These are phyloP conservation scores for Turdus rufiventris DNA, from an alignment of 2,113 vertebrate genomes.

Conservation along the genomic window DNA sequence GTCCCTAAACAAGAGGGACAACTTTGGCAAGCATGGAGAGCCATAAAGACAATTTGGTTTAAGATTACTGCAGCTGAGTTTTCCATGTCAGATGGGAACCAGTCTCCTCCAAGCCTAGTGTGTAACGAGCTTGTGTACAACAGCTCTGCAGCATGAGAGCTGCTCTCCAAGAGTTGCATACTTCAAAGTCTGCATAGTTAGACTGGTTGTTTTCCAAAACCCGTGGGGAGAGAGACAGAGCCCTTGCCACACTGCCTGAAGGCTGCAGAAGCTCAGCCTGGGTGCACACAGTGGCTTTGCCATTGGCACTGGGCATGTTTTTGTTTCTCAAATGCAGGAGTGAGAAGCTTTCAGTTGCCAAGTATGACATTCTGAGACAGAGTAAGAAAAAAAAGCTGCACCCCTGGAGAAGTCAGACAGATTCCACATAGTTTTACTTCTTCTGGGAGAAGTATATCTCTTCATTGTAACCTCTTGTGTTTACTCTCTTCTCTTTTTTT, in stretches of 20 bases:
- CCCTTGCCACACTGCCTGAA: not conserved
- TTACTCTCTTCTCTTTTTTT: not conserved
- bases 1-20: conserved; percentile 4
- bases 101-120: not conserved
- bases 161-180: not conserved
- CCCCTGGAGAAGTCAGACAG: not conserved
- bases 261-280: not conserved
- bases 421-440: not conserved
- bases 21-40: not conserved
- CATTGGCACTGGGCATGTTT: not conserved
- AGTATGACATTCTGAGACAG: not conserved
- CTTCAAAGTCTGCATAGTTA: not conserved
- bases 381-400: not conserved
- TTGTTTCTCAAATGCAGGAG: not conserved
- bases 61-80: not conserved
- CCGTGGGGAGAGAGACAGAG: not conserved
- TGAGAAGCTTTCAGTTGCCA: not conserved
- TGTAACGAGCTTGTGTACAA: not conserved
- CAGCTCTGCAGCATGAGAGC: not conserved
- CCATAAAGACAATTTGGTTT: not conserved
- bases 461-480: not conserved
- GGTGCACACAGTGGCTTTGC: not conserved
- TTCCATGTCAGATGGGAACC: not conserved
- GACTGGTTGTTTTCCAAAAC: not conserved
- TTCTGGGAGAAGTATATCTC: not conserved